Evolutionary conservation across 2,888 invertebrate species (phyloP).

Genomic region (Caenorhabditis sp.): DNA sequence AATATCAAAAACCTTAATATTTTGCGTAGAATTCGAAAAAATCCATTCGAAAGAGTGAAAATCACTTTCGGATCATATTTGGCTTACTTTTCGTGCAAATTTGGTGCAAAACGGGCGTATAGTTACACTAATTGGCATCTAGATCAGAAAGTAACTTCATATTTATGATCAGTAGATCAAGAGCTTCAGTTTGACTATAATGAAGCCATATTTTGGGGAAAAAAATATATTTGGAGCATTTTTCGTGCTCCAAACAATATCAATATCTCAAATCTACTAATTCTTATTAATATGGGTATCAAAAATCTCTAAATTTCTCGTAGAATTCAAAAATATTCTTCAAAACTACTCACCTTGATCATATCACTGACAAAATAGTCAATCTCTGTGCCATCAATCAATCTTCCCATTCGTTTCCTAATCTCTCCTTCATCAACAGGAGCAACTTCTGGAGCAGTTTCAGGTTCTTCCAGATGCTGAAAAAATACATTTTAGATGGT

Average conservation of each 20-base stretch:
- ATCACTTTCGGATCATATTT: too few relatives aligned
- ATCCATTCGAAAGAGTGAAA: too few relatives aligned
- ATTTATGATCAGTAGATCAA: too few relatives aligned
- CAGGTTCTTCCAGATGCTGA: not conserved
- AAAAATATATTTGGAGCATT: too few relatives aligned
- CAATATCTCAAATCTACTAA: not conserved
- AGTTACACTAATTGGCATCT: too few relatives aligned
- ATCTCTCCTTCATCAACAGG: conserved; percentile 12
- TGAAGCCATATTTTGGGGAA: too few relatives aligned
- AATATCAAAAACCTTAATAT: not conserved
- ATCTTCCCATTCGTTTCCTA: conserved; percentile 30
- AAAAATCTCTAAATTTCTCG: not conserved
- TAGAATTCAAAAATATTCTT: not conserved
- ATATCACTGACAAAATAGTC: conserved; percentile 55
- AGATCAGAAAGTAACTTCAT: too few relatives aligned
- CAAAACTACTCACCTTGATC: conserved; percentile 42
- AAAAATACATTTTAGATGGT: too few relatives aligned
- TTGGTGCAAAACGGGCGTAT: too few relatives aligned
- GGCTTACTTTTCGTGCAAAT: too few relatives aligned
- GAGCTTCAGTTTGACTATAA: not conserved
- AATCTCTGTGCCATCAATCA: conserved; percentile 54
- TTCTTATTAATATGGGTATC: not conserved
- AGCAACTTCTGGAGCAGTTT: not conserved
- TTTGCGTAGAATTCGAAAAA: not conserved
- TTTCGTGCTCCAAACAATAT: not conserved